Conservation (phyloP, 2,888 invertebrate species). For the Parthenolecanium corni region DNA sequence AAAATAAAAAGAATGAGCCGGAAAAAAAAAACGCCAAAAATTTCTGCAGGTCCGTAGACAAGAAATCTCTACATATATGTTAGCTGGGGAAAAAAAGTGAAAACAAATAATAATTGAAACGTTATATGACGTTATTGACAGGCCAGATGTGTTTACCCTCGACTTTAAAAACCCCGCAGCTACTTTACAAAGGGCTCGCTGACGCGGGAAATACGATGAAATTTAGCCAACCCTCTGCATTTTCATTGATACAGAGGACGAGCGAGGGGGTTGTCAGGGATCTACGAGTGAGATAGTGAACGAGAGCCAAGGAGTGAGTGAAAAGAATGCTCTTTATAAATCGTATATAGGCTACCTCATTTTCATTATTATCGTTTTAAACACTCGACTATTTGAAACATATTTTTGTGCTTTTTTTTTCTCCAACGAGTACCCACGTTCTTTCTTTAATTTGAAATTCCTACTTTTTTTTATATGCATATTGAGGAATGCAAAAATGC, state of each 20-base stretch:
- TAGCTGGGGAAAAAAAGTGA: not conserved
- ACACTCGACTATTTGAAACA: conserved; percentile 18
- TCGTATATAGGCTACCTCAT: conserved; percentile 16
- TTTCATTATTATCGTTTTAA: conserved; percentile 26
- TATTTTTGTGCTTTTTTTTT: conserved; percentile 16
- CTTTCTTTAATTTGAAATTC: not conserved
- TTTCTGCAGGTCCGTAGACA: conserved; percentile 1
- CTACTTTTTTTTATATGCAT: not conserved
- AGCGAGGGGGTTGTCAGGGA: too few species aligned
- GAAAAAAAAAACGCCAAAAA: not conserved
- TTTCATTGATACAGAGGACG: conserved; percentile 13
- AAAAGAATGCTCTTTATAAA: conserved; percentile 17
- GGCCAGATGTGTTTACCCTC: conserved; percentile 29
- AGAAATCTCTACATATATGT: not conserved
- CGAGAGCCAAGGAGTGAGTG: not conserved
- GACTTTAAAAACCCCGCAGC: conserved; percentile 24
- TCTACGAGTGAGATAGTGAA: not conserved
- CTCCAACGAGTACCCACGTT: not conserved
- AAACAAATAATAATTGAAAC: conserved; percentile 29
- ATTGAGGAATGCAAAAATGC: too few species aligned
- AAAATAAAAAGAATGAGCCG: not conserved
- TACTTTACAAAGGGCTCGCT: conserved; percentile 22
- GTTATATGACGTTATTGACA: conserved; percentile 29
- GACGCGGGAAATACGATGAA: conserved; percentile 27
- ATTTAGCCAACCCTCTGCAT: conserved; percentile 21